A percentile compares a stretch with the other conserved stretches of the same genome.
Evolutionary conservation across 2,797 vertebrate genomes (phyloP).

Genomic region (Sternarchorhynchus goeldii): DNA sequence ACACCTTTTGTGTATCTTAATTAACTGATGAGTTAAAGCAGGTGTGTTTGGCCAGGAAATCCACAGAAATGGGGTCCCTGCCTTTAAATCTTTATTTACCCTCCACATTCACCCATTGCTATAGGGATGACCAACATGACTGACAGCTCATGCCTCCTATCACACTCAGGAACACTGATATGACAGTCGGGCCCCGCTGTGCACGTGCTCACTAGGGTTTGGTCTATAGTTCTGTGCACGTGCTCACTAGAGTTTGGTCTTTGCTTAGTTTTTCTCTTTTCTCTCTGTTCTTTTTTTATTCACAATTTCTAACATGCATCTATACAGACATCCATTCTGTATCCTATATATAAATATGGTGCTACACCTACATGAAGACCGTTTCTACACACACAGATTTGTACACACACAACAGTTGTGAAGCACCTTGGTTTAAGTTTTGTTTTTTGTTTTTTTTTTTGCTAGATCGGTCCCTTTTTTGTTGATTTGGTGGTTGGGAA

Average conservation of each 20-base stretch:
- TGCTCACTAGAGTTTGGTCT: slow-evolving; percentile 74
- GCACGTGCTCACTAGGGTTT: slow-evolving; percentile 76
- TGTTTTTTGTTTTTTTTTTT: slow-evolving; percentile 46
- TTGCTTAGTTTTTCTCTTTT: slow-evolving; percentile 53
- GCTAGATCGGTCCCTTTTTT: slow-evolving; percentile 52
- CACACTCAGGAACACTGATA: neutral
- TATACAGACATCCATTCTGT: slow-evolving; percentile 61
- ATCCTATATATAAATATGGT: slow-evolving; percentile 56
- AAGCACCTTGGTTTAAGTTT: no score
- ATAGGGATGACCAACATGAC: neutral
- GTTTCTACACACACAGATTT: slow-evolving; percentile 56
- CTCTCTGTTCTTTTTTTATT: slow-evolving; percentile 58
- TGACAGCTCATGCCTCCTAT: neutral
- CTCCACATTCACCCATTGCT: neutral
- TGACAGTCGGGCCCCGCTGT: slow-evolving; percentile 37
- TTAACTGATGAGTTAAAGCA: no score
- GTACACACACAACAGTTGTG: slow-evolving; percentile 51
- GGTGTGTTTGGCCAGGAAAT: no score
- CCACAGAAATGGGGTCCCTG: no score
- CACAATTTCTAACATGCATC: slow-evolving; percentile 74
- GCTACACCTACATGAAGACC: slow-evolving; percentile 58
- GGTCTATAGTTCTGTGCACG: no score
- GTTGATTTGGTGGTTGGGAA: slow-evolving; percentile 46
- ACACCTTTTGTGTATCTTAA: no score
- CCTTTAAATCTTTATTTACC: neutral